Conservation (phyloP, 1,140 invertebrate species). For the Spodoptera litura region DNA sequence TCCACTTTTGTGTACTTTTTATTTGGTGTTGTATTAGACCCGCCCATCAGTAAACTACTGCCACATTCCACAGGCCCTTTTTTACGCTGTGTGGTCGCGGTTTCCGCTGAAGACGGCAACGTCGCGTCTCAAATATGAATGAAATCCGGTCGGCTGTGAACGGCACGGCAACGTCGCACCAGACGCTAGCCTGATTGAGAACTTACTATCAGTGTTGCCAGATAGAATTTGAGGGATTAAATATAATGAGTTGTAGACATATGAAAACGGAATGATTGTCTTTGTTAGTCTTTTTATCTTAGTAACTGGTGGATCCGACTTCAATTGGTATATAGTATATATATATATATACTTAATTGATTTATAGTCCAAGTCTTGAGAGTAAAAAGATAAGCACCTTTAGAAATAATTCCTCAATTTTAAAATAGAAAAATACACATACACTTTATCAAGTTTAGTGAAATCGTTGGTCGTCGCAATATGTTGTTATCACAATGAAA, state of each 20-base stretch:
- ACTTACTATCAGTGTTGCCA: constrained; percentile 57
- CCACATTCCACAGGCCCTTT: constrained; percentile 83
- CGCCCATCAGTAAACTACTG: constrained; percentile 78
- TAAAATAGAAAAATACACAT: no score
- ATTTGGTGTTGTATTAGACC: constrained; percentile 76
- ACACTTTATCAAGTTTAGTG: no score
- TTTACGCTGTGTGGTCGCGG: constrained; percentile 84
- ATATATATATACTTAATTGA: no score
- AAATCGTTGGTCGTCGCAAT: no score
- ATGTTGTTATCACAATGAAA: no score
- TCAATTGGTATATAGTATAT: no score
- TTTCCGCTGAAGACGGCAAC: constrained; percentile 85
- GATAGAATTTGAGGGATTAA: constrained; percentile 14
- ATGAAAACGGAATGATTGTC: neutral
- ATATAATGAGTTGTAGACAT: constrained; percentile 2
- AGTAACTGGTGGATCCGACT: no score
- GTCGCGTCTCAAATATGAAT: constrained; percentile 85
- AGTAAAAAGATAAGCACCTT: no score
- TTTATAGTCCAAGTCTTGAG: no score
- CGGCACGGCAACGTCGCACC: constrained; percentile 81
- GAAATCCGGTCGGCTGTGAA: constrained; percentile 80
- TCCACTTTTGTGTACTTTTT: constrained; percentile 72
- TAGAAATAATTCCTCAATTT: no score
- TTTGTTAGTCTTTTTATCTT: no score
- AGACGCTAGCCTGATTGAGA: constrained; percentile 83